Evolutionary conservation across 2,113 vertebrate species (phyloP), one percentile per base, ranked within the genome.

Genomic region (Paracanthobrama guichenoti): DNA sequence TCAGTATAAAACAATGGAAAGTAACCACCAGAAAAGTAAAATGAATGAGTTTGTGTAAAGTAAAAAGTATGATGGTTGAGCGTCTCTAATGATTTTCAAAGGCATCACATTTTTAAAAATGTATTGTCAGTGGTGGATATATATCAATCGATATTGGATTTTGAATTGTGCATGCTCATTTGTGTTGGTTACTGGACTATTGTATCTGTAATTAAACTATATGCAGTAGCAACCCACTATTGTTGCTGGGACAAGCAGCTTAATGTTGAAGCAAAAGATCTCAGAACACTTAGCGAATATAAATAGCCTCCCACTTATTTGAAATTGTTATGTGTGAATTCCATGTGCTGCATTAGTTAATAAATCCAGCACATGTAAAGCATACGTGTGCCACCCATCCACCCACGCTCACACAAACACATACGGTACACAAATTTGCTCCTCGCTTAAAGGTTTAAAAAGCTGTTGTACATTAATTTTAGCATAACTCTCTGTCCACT

Each of bases 301-400:
- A 77, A 83, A 64, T 31, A 83, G 14, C 20, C 14, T 20, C 28
- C 50, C 57, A 28, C 22, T 66, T 48, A 50, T 66, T 53, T 53
- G 39, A 62, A 79, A 26, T 16, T n/a, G n/a, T n/a, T 16, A 12
- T 79, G 39, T 59, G 75, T 78, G 75, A 78, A 78, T 59, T 42
- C 28, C 26, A 31, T 55, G 28, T 57, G 10, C 6, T 48, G 24
- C 55, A 39, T 83, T 64, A 44, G 24, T 22, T 75, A 24, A 64
- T 31, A 75, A 4, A 75, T 35, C 48, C 55, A 31, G 57, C 26
- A 35, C 39, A 18, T 75, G 7, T 62, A 24, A 13, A 35, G 12
- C 46, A 75, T 57, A 53, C 2, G 1, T 22, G 66, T 48, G n/a
- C 12, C 42, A 73, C 12, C 69, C 35, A 67, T 50, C 14, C 39